phyloP scores from a whole-genome alignment of 2,888 invertebrate species.

The Homarus gammarus region DNA sequence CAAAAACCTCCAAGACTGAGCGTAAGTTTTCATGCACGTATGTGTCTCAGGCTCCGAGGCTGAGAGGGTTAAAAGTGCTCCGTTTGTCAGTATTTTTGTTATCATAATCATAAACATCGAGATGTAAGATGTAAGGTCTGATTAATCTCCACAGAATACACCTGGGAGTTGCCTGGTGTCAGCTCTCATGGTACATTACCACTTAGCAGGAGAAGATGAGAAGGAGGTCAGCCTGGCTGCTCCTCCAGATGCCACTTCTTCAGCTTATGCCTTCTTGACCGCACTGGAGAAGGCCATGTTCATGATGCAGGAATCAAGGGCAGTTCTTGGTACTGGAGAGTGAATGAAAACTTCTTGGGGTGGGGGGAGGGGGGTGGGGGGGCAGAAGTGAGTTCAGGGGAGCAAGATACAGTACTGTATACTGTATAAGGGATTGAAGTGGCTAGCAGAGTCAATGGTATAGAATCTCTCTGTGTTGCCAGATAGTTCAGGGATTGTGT shows the following conservation, averaged over 20 bases:
- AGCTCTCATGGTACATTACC: conserved; percentile 48
- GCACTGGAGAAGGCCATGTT: conserved; percentile 70
- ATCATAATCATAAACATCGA: neutral
- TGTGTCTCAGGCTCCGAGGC: too few species aligned
- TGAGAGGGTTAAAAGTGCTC: neutral
- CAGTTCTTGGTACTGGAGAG: conserved; percentile 70
- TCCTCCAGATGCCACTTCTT: conserved; percentile 59
- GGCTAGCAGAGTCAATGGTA: too few species aligned
- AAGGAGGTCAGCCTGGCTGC: conserved; percentile 61
- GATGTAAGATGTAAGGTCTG: too few species aligned
- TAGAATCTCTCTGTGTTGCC: too few species aligned
- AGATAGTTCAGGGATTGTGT: too few species aligned
- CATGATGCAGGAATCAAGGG: conserved; percentile 70
- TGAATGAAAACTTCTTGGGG: neutral
- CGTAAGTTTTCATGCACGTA: too few species aligned
- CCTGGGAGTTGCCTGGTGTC: conserved; percentile 29
- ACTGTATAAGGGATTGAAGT: too few species aligned
- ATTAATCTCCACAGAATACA: conserved; percentile 22
- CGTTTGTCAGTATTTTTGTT: neutral
- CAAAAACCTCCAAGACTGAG: too few species aligned
- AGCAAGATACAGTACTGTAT: too few species aligned
- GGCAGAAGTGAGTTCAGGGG: too few species aligned
- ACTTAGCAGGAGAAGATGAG: conserved; percentile 53
- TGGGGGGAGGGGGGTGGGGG: neutral
- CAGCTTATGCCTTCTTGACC: conserved; percentile 62